Conservation (phyloP, 1,140 invertebrate species). For the Limonius californicus region DNA sequence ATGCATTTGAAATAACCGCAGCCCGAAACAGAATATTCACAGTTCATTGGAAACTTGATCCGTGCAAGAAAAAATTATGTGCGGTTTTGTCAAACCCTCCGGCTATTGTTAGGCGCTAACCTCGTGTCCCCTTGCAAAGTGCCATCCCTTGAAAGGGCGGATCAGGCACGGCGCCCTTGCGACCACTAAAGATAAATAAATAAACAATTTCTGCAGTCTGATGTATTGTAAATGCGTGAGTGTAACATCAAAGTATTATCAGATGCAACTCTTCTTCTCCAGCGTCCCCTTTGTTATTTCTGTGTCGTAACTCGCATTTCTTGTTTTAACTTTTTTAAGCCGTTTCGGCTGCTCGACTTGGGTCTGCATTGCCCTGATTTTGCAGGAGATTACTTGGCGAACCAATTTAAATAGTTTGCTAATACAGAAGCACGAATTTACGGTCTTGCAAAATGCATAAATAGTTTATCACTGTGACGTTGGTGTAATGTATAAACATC, state of each 20-base stretch:
- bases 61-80: slow-evolving; percentile 31
- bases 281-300: no score
- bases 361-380: no score
- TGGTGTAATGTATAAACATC: no score
- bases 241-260: background rate
- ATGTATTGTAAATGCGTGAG: background rate
- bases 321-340: no score
- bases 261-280: no score
- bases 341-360: no score
- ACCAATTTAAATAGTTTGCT: no score
- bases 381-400: no score
- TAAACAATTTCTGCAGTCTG: slow-evolving; percentile 23
- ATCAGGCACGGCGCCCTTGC: slow-evolving; percentile 17
- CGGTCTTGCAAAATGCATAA: no score
- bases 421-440: no score
- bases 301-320: no score
- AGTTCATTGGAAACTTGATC: slow-evolving; percentile 32
- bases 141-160: background rate
- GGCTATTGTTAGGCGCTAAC: slow-evolving; percentile 22
- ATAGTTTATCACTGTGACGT: no score
- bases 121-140: background rate
- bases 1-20: slow-evolving; percentile 18
- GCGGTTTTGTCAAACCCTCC: slow-evolving; percentile 33
- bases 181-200: slow-evolving; percentile 27
- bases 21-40: slow-evolving; percentile 25